Base-by-base conservation (phyloP, 2,113 vertebrate species). In the Myrmecophaga tridactyla region DNA sequence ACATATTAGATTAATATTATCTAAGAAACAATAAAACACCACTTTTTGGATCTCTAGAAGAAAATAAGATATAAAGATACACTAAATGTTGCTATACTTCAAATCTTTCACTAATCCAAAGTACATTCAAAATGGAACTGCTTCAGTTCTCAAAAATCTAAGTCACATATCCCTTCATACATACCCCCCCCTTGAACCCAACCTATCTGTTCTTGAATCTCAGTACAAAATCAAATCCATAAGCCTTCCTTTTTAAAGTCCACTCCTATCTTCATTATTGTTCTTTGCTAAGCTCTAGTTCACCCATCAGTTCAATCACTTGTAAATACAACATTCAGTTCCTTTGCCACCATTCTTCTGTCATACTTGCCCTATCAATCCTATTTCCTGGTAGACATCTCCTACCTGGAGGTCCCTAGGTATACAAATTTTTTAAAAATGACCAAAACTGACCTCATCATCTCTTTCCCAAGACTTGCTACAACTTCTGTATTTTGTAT, bases 1-100 rank as follows among this genome's bases (percentile, higher is more conserved):
- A 78, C 20, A 56, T 25, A 62, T 39, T 65, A 90, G 25, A 78
- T 51, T 27, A 91, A 73, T 69, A 53, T 75, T 63, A 63, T 10
- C 17, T 63, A 72, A 91, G 14, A 92, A 75, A 94, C 36, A 93
- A 75, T n/a, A 91, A 89, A 90, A 90, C 9, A 58, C 23, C 23
- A 7, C 56, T 58, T 58, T 58, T 58, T 58, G 56, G 6, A 58
- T 58, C 21, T 58, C 56, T 23, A 21, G 20, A 6, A 23, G 20
- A 58, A 58, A 58, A 58, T 58, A 58, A 58, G 56, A 58, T 58
- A 21, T 58, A 58, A 58, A 58, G 20, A 7, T 58, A 58, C 23
- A 21, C 56, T 58, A 6, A 23, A 58, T 58, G 17, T 58, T 58
- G 56, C 56, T 58, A 23, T 58, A 58, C 56, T 58, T 58, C 56